Percentiles rank a stretch among this genome's conserved stretches.
These are phyloP conservation scores for Etheostoma perlongum DNA, from an alignment of 2,797 vertebrate genomes.

Conservation along the genomic window DNA sequence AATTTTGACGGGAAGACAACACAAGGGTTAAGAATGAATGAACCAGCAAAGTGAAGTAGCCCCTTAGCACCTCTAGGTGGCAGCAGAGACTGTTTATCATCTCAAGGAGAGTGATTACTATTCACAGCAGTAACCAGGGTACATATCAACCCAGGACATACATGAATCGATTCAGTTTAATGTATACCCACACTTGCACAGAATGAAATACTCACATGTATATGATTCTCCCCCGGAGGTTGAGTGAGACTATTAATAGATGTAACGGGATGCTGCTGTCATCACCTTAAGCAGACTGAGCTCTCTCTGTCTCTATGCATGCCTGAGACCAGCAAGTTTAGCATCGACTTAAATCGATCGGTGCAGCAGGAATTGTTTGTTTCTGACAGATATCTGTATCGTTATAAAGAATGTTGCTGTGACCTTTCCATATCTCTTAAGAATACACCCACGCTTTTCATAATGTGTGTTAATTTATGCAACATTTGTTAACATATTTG, in stretches of 20 bases:
- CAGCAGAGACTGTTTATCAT: slow-evolving; percentile 76
- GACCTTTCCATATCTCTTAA: slow-evolving; percentile 44
- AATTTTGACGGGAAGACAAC: too few relatives aligned
- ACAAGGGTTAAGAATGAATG: slow-evolving; percentile 15
- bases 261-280: slow-evolving; percentile 34
- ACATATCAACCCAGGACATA: slow-evolving; percentile 60
- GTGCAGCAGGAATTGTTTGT: slow-evolving; percentile 1
- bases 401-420: slow-evolving; percentile 10
- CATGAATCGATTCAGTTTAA: slow-evolving; percentile 65
- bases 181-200: slow-evolving; percentile 44
- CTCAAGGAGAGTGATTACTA: slow-evolving; percentile 52
- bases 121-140: slow-evolving; percentile 67
- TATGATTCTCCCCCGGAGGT: slow-evolving; percentile 39
- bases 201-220: slow-evolving; percentile 61
- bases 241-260: slow-evolving; percentile 36
- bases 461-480: slow-evolving; percentile 65
- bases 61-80: slow-evolving; percentile 69
- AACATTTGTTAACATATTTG: slow-evolving; percentile 70
- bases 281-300: slow-evolving; percentile 45
- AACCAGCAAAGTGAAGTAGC: not conserved
- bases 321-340: slow-evolving; percentile 41
- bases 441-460: slow-evolving; percentile 35
- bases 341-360: too few relatives aligned
- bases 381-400: slow-evolving; percentile 31
- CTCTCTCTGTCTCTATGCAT: slow-evolving; percentile 9